A percentile compares a stretch with the other conserved stretches of the same genome.
Evolutionary conservation across 37 sponge, comb jelly and placozoan genomes (phyloP).

Genomic region (Petrosia ficiformis): DNA sequence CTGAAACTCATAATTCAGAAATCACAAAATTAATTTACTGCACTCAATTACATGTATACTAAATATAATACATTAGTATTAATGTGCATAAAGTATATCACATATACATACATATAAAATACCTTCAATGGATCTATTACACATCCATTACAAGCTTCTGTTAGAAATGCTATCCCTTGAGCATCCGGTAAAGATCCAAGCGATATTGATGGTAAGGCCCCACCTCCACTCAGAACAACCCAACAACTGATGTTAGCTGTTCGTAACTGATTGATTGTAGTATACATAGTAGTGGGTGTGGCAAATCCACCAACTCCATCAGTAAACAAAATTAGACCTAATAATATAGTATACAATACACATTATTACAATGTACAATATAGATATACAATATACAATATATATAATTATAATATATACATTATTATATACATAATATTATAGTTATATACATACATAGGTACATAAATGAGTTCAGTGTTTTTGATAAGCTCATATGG

Average conservation of each 20-base stretch:
- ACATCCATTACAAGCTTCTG: constrained; percentile 67
- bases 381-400: too few species aligned
- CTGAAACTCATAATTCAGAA: background rate
- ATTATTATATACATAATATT: background rate
- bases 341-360: background rate
- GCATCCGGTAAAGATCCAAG: constrained; percentile 55
- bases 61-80: too few species aligned
- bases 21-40: too few species aligned
- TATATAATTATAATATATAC: too few species aligned
- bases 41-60: too few species aligned
- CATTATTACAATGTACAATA: too few species aligned
- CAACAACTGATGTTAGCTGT: constrained; percentile 71
- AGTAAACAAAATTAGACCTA: constrained; percentile 61
- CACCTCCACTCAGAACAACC: constrained; percentile 62
- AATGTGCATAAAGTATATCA: background rate
- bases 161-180: constrained; percentile 48
- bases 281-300: constrained; percentile 45
- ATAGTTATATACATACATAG: too few species aligned
- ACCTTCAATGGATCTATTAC: constrained; percentile 54
- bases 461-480: too few species aligned
- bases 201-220: constrained; percentile 16
- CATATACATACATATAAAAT: background rate
- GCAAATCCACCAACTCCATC: constrained; percentile 69
- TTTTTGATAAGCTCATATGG: too few species aligned
- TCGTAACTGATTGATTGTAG: constrained; percentile 48